Evolutionary conservation across 2,888 invertebrate genomes (phyloP).

Genomic region (Lagria hirta): DNA sequence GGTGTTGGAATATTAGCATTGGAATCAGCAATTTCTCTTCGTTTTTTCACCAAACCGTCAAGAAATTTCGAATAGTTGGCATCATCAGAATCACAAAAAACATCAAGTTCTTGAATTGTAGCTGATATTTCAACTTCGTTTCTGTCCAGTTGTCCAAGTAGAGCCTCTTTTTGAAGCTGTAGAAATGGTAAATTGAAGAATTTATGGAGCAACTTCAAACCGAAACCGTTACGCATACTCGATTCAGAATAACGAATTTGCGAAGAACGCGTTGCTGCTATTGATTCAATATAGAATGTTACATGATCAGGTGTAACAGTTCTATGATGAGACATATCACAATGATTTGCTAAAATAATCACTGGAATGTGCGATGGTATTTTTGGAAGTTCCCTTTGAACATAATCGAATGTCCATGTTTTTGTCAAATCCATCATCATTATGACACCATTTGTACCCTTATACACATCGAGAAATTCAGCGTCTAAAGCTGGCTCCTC

Average conservation of each 20-base stretch:
- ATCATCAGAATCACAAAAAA: conserved; percentile 75
- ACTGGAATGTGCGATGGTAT: conserved; percentile 81
- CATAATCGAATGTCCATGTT: conserved; percentile 95
- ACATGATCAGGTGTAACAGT: conserved; percentile 76
- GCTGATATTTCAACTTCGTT: conserved; percentile 80
- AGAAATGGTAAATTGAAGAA: conserved; percentile 95
- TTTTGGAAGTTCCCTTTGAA: conserved; percentile 81
- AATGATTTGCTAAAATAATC: conserved; percentile 89
- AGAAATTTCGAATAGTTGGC: conserved; percentile 74
- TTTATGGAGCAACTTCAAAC: conserved; percentile 86
- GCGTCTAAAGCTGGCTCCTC: conserved; percentile 85
- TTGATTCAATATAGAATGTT: conserved; percentile 67
- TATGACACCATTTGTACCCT: conserved; percentile 92
- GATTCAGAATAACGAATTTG: conserved; percentile 86
- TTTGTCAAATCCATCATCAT: conserved; percentile 94
- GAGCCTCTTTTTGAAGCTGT: conserved; percentile 81
- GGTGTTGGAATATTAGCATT: conserved; percentile 57
- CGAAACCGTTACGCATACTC: conserved; percentile 95
- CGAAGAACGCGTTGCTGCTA: conserved; percentile 59
- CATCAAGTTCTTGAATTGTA: conserved; percentile 72
- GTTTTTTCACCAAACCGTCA: conserved; percentile 72
- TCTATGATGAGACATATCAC: conserved; percentile 96
- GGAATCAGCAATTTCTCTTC: conserved; percentile 71
- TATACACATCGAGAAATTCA: conserved; percentile 94
- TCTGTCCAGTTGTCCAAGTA: conserved; percentile 79